Evolutionary conservation across 1,140 invertebrate species (phyloP), one percentile per base, ranked within the genome.

Genomic region (Homalodisca vitripennis): DNA sequence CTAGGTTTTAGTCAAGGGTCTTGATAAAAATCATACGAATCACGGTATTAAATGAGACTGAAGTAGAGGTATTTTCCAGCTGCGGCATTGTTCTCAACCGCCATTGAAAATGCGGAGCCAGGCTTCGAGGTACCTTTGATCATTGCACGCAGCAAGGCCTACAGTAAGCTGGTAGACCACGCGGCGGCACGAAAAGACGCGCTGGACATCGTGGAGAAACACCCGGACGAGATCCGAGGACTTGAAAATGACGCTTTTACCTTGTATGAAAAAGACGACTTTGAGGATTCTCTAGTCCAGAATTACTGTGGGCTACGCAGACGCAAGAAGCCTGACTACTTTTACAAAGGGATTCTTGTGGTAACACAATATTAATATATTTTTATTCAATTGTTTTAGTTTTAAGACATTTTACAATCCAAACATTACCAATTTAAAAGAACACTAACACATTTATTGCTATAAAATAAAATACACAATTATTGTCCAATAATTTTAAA

Each of bases 321-420:
- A 27, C 55, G 55, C 2, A 60, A 60, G 26, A 60, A 60, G n/a
- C 55, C 55, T 27, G 55, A 60, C 10, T 2, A 60, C 55, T 60
- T 60, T 26, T 60, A 60, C 55, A 60, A n/a, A 29, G 55, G 55
- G 29, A 60, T 60, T 22, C 55, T 60, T 30, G 55, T 60, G 55
- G 55, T n/a, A n/a, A n/a, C n/a, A n/a, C n/a, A n/a, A n/a, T n/a
- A n/a, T n/a, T n/a, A n/a, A n/a, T n/a, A n/a, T n/a, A n/a, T n/a
- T n/a, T n/a, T n/a, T n/a, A n/a, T n/a, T n/a, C n/a, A n/a, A n/a
- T n/a, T n/a, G n/a, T n/a, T n/a, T n/a, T n/a, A n/a, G n/a, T n/a
- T n/a, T n/a, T n/a, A n/a, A n/a, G n/a, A n/a, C n/a, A n/a, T n/a
- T n/a, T n/a, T n/a, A n/a, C n/a, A n/a, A n/a, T n/a, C n/a, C n/a